Conservation (phyloP, 2,888 invertebrate genomes). For the Drosophila percnosoma region DNA sequence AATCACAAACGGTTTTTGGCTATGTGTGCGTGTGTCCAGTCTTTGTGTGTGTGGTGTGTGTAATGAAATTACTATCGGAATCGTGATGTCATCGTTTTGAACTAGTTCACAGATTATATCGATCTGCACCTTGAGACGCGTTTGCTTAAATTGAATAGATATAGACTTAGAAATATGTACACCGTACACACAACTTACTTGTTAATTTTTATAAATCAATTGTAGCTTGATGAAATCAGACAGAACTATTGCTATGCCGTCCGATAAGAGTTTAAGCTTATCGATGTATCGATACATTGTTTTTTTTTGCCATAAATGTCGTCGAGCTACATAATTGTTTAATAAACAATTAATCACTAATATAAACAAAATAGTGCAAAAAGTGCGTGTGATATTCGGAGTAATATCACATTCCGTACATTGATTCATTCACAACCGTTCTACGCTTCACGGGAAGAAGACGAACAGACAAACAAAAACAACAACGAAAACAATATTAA, state of each 20-base stretch:
- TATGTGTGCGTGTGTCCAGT: neutral
- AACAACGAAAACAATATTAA: conserved; percentile 49
- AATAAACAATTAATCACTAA: conserved; percentile 79
- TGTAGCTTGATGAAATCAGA: neutral
- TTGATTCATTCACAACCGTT: conserved; percentile 14
- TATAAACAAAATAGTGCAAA: conserved; percentile 73
- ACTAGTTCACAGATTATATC: conserved; percentile 34
- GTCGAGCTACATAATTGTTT: conserved; percentile 74
- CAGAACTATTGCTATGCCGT: conserved; percentile 9
- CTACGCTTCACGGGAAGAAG: conserved; percentile 5
- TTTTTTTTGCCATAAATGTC: conserved; percentile 54
- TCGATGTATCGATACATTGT: conserved; percentile 55
- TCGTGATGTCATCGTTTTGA: conserved; percentile 52
- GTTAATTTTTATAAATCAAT: neutral
- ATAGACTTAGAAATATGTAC: neutral
- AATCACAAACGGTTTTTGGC: conserved; percentile 24
- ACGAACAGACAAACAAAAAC: conserved; percentile 40
- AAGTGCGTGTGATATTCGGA: conserved; percentile 45
- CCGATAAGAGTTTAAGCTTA: conserved; percentile 23
- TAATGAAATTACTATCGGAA: conserved; percentile 39
- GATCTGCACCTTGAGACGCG: neutral
- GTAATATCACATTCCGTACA: conserved; percentile 18
- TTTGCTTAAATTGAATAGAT: neutral
- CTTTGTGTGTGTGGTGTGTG: neutral
- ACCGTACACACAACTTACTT: neutral